Evolutionary conservation across 2,797 vertebrate species (phyloP).

Genomic region (Siniperca scherzeri): DNA sequence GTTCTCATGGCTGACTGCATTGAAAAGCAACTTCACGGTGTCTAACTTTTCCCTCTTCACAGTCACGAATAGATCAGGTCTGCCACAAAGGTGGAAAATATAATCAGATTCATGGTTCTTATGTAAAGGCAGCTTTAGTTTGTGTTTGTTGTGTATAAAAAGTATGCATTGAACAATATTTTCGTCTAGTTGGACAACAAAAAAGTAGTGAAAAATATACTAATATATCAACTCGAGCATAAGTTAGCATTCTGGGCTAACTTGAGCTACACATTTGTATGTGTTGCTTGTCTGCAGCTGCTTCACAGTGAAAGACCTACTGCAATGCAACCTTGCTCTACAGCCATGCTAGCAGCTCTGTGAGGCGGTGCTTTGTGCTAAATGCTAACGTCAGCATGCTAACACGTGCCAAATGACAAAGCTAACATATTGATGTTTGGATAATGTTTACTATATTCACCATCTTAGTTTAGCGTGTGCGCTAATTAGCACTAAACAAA

Average conservation of each 20-base stretch:
- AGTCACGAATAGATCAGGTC: slow-evolving; percentile 36
- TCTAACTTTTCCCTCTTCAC: slow-evolving; percentile 14
- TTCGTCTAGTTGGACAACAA: not conserved
- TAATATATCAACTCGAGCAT: not conserved
- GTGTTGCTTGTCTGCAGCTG: not conserved
- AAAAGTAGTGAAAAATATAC: not conserved
- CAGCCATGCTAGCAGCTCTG: not conserved
- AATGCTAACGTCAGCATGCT: not conserved
- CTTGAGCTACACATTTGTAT: not conserved
- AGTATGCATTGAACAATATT: not conserved
- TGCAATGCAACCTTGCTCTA: not conserved
- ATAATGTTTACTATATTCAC: not conserved
- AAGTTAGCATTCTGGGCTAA: not conserved
- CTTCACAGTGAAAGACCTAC: not conserved
- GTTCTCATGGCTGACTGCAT: slow-evolving; percentile 21
- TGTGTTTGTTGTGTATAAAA: slow-evolving; percentile 10
- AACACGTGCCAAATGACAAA: not conserved
- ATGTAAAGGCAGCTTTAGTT: slow-evolving; percentile 16
- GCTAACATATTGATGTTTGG: not conserved
- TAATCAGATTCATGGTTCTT: slow-evolving; percentile 1
- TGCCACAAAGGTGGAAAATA: not conserved
- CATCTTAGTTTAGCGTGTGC: not conserved
- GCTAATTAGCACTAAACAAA: not conserved
- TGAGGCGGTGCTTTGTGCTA: not conserved
- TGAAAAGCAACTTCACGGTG: slow-evolving; percentile 2